Evolutionary conservation across 1,140 invertebrate species (phyloP), one percentile per base, ranked within the genome.

Genomic region (Zaprionus capensis): DNA sequence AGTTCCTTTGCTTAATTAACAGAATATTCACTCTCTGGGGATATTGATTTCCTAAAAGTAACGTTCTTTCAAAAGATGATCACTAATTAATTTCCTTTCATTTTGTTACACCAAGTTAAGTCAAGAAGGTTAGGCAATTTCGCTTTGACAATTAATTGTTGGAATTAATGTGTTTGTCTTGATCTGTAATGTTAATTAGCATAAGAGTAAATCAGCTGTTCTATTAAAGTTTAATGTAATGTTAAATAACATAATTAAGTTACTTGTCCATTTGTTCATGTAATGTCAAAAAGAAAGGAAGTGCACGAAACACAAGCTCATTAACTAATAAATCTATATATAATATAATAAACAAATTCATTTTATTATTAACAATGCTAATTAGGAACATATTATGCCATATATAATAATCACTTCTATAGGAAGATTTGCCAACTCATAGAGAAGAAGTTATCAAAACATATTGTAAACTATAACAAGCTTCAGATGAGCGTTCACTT

Each of bases 401-500:
- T 17, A 31, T 15, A 44, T 17, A 14, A 51, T 12, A 51, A 22
- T 12, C 0, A 22, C 4, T 51, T 51, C n/a, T 14, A 14, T 51
- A 24, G 17, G 20, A 51, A 22, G 17, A 51, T 24, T 24, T 51
- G 11, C 46, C 46, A 49, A 49, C 46, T 20, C 4, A 12, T 17
- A 20, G 46, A 14, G 20, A 51, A 24, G 46, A 51, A 51, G 46
- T 51, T 46, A 46, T 46, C 41, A 17, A 17, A 46, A 17, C 41
- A 17, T 46, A 46, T 44, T 44, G 24, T n/a, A 2, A 44, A 44
- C 41, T 4, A 51, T 12, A 51, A 41, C 62, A 77, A 78, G 77
- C 81, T 84, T 73, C 46, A 51, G 46, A 51, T 24, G 46, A 51
- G 46, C 46, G 20, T 12, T 51, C 46, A 51, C 46, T 51, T 24